Base-by-base conservation (phyloP, 2,888 invertebrate genomes). In the Saturnia japonica region DNA sequence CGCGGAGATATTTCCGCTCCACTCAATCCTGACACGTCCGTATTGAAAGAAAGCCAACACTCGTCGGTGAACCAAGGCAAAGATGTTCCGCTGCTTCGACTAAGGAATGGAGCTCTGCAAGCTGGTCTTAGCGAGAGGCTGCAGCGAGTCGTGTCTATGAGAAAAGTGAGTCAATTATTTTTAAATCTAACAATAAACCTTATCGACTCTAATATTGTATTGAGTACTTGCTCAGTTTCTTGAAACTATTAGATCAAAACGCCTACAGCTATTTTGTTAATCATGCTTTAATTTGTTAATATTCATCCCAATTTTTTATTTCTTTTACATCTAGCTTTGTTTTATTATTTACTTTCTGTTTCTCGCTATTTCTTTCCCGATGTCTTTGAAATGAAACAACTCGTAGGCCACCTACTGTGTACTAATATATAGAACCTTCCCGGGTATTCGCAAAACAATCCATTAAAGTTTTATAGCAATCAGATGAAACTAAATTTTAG, bases 51-150 rank as follows among this genome's bases (percentile, higher is more conserved):
- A 45, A 83, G 74, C 69, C 77, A 81, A 70, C 80, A 77, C 69
- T 73, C 81, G 16, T 76, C 83, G 0, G 73, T 81, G 71, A 72
- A 74, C 14, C 73, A 74, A 4, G 83, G 85, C 70, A 89, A 88
- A 71, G 88, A 87, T 43, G 94, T 93, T 57, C 94, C 94, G 1
- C 83, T 96, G 47, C 88, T 96, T 81, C 88, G 95, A 78, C 89
- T 96, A 68, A 91, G 95, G 78, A 97, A 97, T 79, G 96, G 96
- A 42, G 96, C 95, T 67, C 87, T 97, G 45, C 96, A 96, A 78
- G 94, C 95, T 7, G 96, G 96, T 0, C 94, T 97, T 28, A 94
- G 94, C 68, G 94, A 95, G 73, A 92, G 95, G 76, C 91, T 96
- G 69, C 93, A 93, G 64, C 94, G 95, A 78, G 89, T 94, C 81